phyloP scores from a whole-genome alignment of 2,888 invertebrate genomes.

The Drosophila tripunctata region DNA sequence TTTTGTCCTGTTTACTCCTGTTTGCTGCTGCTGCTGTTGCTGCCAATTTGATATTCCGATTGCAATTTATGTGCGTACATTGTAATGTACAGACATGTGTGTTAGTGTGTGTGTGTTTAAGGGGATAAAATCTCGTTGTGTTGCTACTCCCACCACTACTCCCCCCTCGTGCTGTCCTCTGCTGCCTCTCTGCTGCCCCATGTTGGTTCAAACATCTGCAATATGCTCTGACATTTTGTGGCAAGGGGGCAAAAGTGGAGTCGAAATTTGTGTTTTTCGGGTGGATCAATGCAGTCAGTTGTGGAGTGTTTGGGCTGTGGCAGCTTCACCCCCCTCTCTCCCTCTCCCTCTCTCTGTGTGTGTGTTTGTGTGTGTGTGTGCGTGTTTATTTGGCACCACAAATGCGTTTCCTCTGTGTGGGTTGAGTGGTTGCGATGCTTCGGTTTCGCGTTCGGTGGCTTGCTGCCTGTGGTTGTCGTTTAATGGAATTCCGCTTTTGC shows the following conservation, averaged over 20 bases:
- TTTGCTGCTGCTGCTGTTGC: slow-evolving; percentile 54
- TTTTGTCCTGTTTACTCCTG: slow-evolving; percentile 24
- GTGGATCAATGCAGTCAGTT: slow-evolving; percentile 52
- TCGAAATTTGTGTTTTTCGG: slow-evolving; percentile 34
- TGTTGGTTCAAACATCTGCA: slow-evolving; percentile 70
- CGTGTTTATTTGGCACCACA: slow-evolving; percentile 78
- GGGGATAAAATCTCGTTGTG: slow-evolving; percentile 47
- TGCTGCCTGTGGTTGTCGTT: slow-evolving; percentile 79
- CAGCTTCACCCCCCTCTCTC: no score
- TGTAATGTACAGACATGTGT: slow-evolving; percentile 28
- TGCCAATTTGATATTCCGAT: slow-evolving; percentile 78
- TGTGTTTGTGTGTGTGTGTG: slow-evolving; percentile 21
- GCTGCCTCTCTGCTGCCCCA: neutral
- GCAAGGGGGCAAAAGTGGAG: neutral
- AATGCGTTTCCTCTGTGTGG: slow-evolving; percentile 74
- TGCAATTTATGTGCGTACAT: slow-evolving; percentile 71
- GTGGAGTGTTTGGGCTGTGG: slow-evolving; percentile 30
- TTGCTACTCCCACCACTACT: slow-evolving; percentile 51
- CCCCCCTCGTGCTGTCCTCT: neutral
- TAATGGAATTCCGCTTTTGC: slow-evolving; percentile 80
- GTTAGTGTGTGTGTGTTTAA: slow-evolving; percentile 9
- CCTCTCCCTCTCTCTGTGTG: slow-evolving; percentile 1
- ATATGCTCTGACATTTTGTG: slow-evolving; percentile 59
- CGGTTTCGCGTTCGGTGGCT: slow-evolving; percentile 62
- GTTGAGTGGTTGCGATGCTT: slow-evolving; percentile 44